Conservation (phyloP, 1,140 invertebrate species). For the Polyergus mexicanus region DNA sequence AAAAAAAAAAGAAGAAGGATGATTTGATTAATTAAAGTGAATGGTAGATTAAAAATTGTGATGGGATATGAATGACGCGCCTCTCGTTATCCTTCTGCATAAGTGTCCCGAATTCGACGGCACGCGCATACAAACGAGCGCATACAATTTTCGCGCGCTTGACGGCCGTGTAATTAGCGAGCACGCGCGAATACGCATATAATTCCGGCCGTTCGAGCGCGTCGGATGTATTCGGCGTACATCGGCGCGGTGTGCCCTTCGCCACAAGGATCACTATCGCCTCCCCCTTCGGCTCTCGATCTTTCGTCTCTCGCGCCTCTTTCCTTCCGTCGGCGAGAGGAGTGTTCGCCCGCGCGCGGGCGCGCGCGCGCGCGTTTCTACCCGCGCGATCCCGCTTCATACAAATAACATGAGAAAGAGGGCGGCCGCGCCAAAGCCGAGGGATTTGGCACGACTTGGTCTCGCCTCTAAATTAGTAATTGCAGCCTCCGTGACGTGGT, state of each 20-base stretch:
- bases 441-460: conserved; percentile 84
- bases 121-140: conserved; percentile 63
- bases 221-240: conserved; percentile 52
- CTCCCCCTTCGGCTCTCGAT: conserved; percentile 26
- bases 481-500: conserved; percentile 83
- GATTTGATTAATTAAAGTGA: too few relatives aligned
- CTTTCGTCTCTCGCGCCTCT: conserved; percentile 43
- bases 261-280: conserved; percentile 27
- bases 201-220: conserved; percentile 62
- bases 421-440: conserved; percentile 75
- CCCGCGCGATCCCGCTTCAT: conserved; percentile 47
- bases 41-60: too few relatives aligned
- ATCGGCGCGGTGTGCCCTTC: conserved; percentile 34
- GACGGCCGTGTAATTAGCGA: conserved; percentile 76
- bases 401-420: conserved; percentile 80
- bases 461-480: conserved; percentile 86
- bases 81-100: conserved; percentile 15
- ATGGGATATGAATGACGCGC: not conserved
- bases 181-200: conserved; percentile 63
- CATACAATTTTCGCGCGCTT: conserved; percentile 64
- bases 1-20: too few relatives aligned
- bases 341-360: not conserved
- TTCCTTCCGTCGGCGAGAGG: conserved; percentile 35
- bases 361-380: not conserved
- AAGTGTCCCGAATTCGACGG: conserved; percentile 35